Base-by-base conservation (phyloP, 37 sponge, comb jelly and placozoan species). In the Eunapius fragilis region DNA sequence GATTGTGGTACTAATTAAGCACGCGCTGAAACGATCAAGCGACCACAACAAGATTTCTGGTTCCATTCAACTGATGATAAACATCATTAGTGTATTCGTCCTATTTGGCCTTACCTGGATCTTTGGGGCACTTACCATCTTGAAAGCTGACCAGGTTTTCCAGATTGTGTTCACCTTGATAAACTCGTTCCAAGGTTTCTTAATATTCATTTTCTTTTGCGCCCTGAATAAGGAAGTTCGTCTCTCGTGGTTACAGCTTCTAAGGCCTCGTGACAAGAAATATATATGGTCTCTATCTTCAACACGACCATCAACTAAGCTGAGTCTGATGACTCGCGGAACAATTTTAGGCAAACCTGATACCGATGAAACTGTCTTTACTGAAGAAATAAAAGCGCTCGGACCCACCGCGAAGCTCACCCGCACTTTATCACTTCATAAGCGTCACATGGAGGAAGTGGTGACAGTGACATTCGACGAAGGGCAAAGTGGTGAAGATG, bases 51-150 rank as follows among this genome's bases (percentile, higher is more conserved):
- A 17, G 14, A 58, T 17, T 12, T 4, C 22, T 58, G 58, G 58
- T 58, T 17, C 7, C 14, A 12, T 58, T 58, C 34, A 77, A 33
- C 35, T 77, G 41, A 77, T 77, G 34, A 33, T 77, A 24, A 38
- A 37, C 14, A 10, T 77, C 78, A 77, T 0, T 77, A n/a, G 41
- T 0, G 37, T 77, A 37, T 17, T 24, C 25, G 6, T 26, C 25
- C 35, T 77, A 6, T 45, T 83, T 31, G 89, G 89, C 12, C 73
- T 85, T 6, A 88, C 84, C 23, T 88, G 89, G 89, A 38, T 83
- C 23, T 85, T 88, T 34, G 89, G 83, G 3, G 68, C 86, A 49
- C 67, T 88, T 45, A 84, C 89, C 2, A 17, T 88, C 19, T 13
- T 69, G 17, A 58, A 58, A 17, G 58, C 58, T 12, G 70, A 83